Evolutionary conservation across 1,140 invertebrate genomes (phyloP).

Genomic region (Caenorhabditis remanei): DNA sequence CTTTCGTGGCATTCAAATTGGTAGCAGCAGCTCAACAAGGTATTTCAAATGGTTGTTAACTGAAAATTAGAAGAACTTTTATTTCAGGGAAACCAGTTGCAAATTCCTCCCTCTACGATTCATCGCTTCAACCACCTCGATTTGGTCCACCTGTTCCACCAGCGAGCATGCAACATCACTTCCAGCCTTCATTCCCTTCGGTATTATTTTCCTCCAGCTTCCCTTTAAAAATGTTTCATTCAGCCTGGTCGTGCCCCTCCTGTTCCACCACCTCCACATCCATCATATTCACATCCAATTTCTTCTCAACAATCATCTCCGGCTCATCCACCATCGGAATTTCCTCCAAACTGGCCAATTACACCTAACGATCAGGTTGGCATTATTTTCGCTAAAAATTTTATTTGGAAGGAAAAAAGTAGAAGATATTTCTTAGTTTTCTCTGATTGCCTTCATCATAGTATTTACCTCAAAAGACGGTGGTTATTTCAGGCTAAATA

Average conservation of each 20-base stretch:
- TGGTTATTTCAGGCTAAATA: constrained; percentile 81
- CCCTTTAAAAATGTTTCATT: not conserved
- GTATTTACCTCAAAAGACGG: not conserved
- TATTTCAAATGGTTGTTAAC: not conserved
- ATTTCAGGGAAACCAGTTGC: constrained; percentile 7
- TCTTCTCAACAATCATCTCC: constrained; percentile 36
- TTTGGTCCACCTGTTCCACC: constrained; percentile 36
- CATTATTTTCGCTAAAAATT: not conserved
- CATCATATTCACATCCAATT: constrained; percentile 16
- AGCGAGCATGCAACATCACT: constrained; percentile 38
- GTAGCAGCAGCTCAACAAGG: constrained; percentile 62
- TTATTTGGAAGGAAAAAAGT: not conserved
- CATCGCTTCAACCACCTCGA: constrained; percentile 46
- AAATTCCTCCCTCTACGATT: constrained; percentile 20
- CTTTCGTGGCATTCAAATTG: constrained; percentile 62
- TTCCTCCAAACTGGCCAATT: not conserved
- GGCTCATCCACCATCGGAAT: constrained; percentile 3
- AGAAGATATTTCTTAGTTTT: not conserved
- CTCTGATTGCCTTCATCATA: not conserved
- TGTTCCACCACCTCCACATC: constrained; percentile 33
- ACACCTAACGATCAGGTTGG: not conserved
- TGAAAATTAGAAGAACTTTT: constrained; percentile 50
- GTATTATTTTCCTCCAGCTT: not conserved
- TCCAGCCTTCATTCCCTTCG: constrained; percentile 20
- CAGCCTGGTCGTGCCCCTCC: constrained; percentile 34